Evolutionary conservation across 1,140 invertebrate species (phyloP).

Genomic region (Diabrotica virgifera): DNA sequence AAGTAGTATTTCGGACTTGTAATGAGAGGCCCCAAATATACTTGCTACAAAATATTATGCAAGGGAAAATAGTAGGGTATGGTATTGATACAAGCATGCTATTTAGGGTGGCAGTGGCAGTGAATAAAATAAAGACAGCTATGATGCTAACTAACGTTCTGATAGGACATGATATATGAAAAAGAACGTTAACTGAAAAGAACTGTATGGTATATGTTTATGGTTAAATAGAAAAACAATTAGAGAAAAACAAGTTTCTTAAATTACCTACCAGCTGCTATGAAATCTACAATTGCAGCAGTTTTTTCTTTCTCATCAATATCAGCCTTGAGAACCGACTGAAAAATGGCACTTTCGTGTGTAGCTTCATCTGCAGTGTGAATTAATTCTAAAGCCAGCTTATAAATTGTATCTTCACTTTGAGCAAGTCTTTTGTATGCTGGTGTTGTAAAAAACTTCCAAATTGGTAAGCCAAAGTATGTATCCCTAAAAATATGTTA

Average conservation of each 20-base stretch:
- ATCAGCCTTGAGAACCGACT: constrained; percentile 66
- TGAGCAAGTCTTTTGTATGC: constrained; percentile 69
- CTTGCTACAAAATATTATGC: too few relatives aligned
- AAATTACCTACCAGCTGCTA: constrained; percentile 60
- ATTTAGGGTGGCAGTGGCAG: too few relatives aligned
- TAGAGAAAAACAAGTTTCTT: neutral
- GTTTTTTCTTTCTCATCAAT: constrained; percentile 78
- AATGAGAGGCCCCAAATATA: too few relatives aligned
- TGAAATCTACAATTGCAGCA: constrained; percentile 81
- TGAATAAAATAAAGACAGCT: too few relatives aligned
- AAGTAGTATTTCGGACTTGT: too few relatives aligned
- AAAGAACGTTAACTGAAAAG: too few relatives aligned
- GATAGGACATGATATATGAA: too few relatives aligned
- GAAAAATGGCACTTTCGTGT: constrained; percentile 63
- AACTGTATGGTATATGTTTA: neutral
- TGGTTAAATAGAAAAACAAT: neutral
- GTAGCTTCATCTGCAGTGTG: constrained; percentile 64
- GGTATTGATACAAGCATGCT: too few relatives aligned
- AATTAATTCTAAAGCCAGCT: constrained; percentile 76
- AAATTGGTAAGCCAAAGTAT: constrained; percentile 77
- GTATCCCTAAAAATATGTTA: constrained; percentile 62
- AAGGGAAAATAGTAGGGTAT: too few relatives aligned
- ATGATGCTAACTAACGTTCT: too few relatives aligned
- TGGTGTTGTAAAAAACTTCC: constrained; percentile 75
- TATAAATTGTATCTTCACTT: constrained; percentile 79